Conservation (phyloP, 2,888 invertebrate species). For the Pyrgus malvae region DNA sequence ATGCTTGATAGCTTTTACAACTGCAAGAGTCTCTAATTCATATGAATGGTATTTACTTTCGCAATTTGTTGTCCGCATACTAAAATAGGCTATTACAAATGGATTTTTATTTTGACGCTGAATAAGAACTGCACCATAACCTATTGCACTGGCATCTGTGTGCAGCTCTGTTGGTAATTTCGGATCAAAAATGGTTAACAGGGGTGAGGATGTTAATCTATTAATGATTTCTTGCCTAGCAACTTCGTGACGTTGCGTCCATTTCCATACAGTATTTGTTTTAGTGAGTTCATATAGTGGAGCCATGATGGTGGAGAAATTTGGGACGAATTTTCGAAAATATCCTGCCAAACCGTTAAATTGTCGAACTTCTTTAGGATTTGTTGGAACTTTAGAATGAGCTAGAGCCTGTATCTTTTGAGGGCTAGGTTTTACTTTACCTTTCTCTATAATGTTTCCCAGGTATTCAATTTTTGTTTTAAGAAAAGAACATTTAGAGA, state of each 20-base stretch:
- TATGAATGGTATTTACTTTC: conserved; percentile 35
- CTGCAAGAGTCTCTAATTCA: conserved; percentile 34
- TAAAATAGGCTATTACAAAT: conserved; percentile 28
- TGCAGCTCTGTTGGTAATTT: conserved; percentile 2
- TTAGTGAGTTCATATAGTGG: conserved; percentile 29
- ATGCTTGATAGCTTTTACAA: conserved; percentile 38
- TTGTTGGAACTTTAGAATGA: conserved; percentile 30
- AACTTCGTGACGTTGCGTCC: conserved; percentile 24
- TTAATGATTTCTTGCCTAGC: conserved; percentile 27
- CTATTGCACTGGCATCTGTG: conserved; percentile 36
- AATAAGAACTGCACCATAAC: conserved; percentile 31
- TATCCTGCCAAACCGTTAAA: conserved; percentile 29
- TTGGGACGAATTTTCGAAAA: conserved; percentile 29
- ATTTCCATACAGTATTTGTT: conserved; percentile 15
- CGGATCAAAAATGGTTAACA: conserved; percentile 31
- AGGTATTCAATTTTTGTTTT: conserved; percentile 34
- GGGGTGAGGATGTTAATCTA: conserved; percentile 31
- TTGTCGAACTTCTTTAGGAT: conserved; percentile 32
- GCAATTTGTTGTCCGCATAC: conserved; percentile 24
- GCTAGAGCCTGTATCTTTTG: conserved; percentile 34
- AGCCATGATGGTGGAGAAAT: conserved; percentile 26
- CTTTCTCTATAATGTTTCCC: conserved; percentile 31
- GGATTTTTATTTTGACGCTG: conserved; percentile 11
- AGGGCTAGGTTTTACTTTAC: conserved; percentile 35
- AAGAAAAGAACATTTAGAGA: conserved; percentile 36